Percentiles rank a stretch among this genome's conserved stretches.
Evolutionary conservation across 2,113 vertebrate species (phyloP).

Genomic region (Ailurus styani): DNA sequence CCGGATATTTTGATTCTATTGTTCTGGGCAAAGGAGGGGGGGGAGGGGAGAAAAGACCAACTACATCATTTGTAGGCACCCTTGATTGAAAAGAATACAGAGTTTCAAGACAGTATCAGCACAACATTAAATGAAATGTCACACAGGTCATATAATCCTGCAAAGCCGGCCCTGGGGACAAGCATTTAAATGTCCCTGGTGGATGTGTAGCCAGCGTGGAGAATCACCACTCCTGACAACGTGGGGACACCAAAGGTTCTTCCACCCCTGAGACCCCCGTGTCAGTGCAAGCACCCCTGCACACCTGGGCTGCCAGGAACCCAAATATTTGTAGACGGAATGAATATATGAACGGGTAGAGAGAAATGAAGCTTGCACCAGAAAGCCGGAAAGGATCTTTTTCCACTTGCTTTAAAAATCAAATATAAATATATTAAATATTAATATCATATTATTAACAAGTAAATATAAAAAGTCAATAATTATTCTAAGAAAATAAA

Average conservation of each 20-base stretch:
- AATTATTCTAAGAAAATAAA: not conserved
- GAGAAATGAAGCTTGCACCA: not conserved
- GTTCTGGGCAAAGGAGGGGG: not conserved
- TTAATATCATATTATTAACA: not conserved
- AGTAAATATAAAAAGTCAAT: not conserved
- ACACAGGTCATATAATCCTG: not conserved
- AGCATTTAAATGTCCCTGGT: not conserved
- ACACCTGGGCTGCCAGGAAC: not conserved
- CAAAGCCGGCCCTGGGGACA: not conserved
- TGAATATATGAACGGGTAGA: not conserved
- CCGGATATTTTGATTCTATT: not conserved
- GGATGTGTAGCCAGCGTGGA: not conserved
- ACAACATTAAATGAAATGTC: not conserved
- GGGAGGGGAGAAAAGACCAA: not conserved
- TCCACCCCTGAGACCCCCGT: not conserved
- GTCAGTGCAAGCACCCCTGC: fast-evolving
- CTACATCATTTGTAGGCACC: not conserved
- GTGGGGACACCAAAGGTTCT: not conserved
- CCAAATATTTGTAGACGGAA: not conserved
- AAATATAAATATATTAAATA: not conserved
- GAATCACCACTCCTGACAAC: fast-evolving
- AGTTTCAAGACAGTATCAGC: not conserved
- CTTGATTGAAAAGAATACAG: not conserved
- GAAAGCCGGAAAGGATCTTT: not conserved
- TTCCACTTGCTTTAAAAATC: not conserved